Conservation (phyloP, 92 coral and sea anemone genomes). For the Palythoa caribaeorum region DNA sequence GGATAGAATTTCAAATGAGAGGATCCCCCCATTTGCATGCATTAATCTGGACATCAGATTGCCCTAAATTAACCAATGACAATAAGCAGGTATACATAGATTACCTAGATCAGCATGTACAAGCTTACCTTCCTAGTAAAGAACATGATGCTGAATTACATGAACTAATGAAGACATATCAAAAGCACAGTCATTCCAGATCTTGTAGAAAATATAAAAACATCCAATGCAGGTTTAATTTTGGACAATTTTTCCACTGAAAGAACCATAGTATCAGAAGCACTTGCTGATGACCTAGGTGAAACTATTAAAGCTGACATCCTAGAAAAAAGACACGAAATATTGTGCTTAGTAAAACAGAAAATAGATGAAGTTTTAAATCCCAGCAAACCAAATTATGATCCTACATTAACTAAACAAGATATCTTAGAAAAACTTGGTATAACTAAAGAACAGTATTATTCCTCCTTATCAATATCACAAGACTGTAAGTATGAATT, state of each 20-base stretch:
- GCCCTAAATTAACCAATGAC: constrained; percentile 26
- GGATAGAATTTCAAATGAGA: constrained; percentile 2
- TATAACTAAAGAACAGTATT: constrained; percentile 50
- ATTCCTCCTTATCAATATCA: constrained; percentile 65
- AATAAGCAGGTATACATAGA: constrained; percentile 60
- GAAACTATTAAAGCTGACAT: constrained; percentile 4
- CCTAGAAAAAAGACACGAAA: constrained; percentile 35
- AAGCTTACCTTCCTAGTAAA: constrained; percentile 60
- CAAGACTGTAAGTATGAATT: constrained; percentile 51
- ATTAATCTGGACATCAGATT: constrained; percentile 5
- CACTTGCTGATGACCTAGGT: constrained; percentile 53
- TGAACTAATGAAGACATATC: constrained; percentile 33
- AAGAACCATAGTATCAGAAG: constrained; percentile 33
- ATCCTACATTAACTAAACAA: constrained; percentile 1
- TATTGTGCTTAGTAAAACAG: constrained; percentile 48
- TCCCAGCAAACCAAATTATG: constrained; percentile 39
- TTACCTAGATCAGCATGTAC: constrained; percentile 67
- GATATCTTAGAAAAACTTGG: constrained; percentile 2
- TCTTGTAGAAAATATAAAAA: constrained; percentile 12
- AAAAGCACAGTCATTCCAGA: neutral
- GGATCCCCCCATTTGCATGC: constrained; percentile 22
- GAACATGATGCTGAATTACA: constrained; percentile 59
- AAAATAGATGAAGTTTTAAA: constrained; percentile 29
- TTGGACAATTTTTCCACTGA: constrained; percentile 7
- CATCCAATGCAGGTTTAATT: constrained; percentile 6